phyloP scores from a whole-genome alignment of 2,797 vertebrate genomes.

The Manis pentadactyla region DNA sequence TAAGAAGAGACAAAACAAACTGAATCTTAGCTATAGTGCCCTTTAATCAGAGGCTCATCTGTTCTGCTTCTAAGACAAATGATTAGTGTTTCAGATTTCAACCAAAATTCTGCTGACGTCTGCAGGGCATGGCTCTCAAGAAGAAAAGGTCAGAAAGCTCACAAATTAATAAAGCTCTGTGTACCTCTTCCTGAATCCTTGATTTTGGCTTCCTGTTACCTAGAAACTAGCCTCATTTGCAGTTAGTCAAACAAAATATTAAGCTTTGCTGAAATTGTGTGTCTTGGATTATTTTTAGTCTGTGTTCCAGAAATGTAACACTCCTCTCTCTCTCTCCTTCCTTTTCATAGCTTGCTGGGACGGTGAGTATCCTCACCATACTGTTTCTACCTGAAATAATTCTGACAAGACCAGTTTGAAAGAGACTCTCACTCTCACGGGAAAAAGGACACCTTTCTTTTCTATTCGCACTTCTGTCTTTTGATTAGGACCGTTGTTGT shows the following conservation, averaged over 20 bases:
- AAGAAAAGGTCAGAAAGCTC: not conserved
- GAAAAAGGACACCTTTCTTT: not conserved
- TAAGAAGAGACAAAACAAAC: conserved; percentile 47
- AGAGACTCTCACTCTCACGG: fast-evolving
- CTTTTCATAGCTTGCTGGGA: conserved; percentile 75
- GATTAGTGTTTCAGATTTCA: not conserved
- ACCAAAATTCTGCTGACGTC: not conserved
- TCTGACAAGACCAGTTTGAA: not conserved
- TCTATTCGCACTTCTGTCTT: not conserved
- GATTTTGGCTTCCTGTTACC: not conserved
- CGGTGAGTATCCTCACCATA: conserved; percentile 72
- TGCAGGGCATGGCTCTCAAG: not conserved
- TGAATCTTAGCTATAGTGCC: conserved; percentile 19
- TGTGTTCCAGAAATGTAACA: conserved; percentile 29
- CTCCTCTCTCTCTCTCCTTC: not conserved
- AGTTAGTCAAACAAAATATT: not conserved
- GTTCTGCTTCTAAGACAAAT: not conserved
- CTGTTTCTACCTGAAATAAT: not conserved
- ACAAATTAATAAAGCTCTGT: not conserved
- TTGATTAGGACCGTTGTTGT: not conserved
- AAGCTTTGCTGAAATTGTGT: not conserved
- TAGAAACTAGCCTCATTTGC: not conserved
- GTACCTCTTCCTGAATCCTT: not conserved
- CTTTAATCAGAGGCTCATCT: conserved; percentile 42
- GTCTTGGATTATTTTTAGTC: not conserved